These are phyloP conservation scores for Tinea trinotella DNA, from an alignment of 2,888 invertebrate genomes.

Conservation along the genomic window DNA sequence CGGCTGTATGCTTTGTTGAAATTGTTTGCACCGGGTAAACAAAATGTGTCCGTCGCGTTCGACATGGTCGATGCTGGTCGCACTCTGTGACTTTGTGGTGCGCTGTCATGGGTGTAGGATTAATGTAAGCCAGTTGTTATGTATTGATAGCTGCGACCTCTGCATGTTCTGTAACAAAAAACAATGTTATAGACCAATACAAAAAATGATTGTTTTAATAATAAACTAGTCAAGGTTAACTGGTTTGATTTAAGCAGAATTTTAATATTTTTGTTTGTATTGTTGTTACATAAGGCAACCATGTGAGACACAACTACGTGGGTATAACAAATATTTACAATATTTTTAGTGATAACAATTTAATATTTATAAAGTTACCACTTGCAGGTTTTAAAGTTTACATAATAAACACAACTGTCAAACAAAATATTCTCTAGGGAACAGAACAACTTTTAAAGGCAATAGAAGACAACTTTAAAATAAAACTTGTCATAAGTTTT, in stretches of 20 bases:
- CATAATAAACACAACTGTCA: no score
- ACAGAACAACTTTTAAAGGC: neutral
- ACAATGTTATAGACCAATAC: neutral
- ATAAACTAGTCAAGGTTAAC: neutral
- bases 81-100: neutral
- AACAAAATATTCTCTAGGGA: neutral
- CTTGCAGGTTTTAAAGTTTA: neutral
- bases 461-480: neutral
- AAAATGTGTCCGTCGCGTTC: conserved; percentile 61
- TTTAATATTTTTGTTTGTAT: neutral
- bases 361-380: neutral
- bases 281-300: neutral
- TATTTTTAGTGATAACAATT: neutral
- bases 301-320: neutral
- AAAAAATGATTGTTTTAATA: neutral
- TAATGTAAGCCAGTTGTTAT: neutral
- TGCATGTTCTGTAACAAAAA: conserved; percentile 1
- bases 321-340: neutral
- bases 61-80: conserved; percentile 34
- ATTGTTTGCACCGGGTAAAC: conserved; percentile 70
- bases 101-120: conserved; percentile 10
- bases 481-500: neutral
- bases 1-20: conserved; percentile 78
- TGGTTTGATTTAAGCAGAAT: neutral
- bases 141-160: conserved; percentile 5